phyloP scores from a whole-genome alignment of 2,888 invertebrate species.

The Athalia cordata region DNA sequence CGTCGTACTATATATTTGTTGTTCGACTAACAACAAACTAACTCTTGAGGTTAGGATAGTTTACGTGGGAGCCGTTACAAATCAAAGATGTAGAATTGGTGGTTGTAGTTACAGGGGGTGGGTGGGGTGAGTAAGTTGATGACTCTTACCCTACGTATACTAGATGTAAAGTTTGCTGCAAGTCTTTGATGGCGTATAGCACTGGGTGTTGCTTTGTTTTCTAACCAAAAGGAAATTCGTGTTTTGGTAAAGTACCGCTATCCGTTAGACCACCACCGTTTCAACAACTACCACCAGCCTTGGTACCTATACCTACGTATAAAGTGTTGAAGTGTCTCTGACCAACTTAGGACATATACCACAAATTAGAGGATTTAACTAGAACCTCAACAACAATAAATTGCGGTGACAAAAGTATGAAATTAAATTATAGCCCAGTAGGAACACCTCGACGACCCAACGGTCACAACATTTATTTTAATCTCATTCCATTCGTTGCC shows the following conservation, averaged over 20 bases:
- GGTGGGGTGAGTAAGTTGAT: background rate
- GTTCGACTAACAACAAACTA: too few relatives aligned
- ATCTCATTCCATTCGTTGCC: conserved; percentile 19
- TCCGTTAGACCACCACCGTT: conserved; percentile 11
- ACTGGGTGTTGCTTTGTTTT: background rate
- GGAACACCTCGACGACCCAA: conserved; percentile 7
- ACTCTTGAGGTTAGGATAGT: too few relatives aligned
- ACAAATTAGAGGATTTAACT: conserved; percentile 41
- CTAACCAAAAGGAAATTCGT: conserved; percentile 39
- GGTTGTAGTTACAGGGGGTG: too few relatives aligned
- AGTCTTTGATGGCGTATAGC: conserved; percentile 4
- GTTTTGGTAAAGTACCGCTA: conserved; percentile 41
- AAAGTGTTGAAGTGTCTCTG: conserved; percentile 19
- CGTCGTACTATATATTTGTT: too few relatives aligned
- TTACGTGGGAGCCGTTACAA: background rate
- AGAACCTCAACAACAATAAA: conserved; percentile 38
- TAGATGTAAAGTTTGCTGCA: conserved; percentile 5
- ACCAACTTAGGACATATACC: conserved; percentile 33
- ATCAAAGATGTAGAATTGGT: background rate
- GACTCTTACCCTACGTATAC: conserved; percentile 13
- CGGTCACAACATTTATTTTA: conserved; percentile 14
- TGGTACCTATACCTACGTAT: conserved; percentile 3
- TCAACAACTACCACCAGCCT: too few relatives aligned
- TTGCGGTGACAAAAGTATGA: conserved; percentile 39
- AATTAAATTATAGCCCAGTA: conserved; percentile 38